phyloP scores from a whole-genome alignment of 2,797 vertebrate genomes.

The Etheostoma perlongum region DNA sequence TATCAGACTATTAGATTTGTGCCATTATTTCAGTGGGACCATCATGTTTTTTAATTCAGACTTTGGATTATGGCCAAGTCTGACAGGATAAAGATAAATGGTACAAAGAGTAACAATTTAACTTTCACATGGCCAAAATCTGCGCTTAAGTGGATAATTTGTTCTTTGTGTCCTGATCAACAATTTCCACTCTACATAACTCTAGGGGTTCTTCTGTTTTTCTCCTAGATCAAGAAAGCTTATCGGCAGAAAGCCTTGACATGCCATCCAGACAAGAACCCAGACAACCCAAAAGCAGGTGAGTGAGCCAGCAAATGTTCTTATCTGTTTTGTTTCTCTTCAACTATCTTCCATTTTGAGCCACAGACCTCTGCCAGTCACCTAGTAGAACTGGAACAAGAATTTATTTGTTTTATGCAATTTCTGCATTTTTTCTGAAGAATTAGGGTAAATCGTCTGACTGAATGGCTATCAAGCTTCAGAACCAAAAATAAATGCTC shows the following conservation, averaged over 20 bases:
- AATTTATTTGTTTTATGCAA: slow-evolving; percentile 8
- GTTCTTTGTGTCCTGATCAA: slow-evolving; percentile 35
- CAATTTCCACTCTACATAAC: slow-evolving; percentile 32
- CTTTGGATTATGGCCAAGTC: slow-evolving; percentile 50
- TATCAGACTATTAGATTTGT: slow-evolving; percentile 49
- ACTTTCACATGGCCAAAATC: slow-evolving; percentile 42
- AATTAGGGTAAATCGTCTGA: slow-evolving; percentile 27
- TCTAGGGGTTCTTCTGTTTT: slow-evolving; percentile 30
- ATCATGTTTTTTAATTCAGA: slow-evolving; percentile 32
- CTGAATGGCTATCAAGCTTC: slow-evolving; percentile 1
- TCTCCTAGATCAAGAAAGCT: slow-evolving; percentile 94
- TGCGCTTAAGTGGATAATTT: slow-evolving; percentile 40
- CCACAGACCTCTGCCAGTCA: neutral
- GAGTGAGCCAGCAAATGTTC: slow-evolving; percentile 37
- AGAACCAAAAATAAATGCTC: slow-evolving; percentile 15
- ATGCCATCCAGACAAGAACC: slow-evolving; percentile 98
- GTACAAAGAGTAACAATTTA: slow-evolving; percentile 40
- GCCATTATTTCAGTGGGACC: slow-evolving; percentile 47
- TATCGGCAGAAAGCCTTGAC: slow-evolving; percentile 94
- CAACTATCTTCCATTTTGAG: neutral
- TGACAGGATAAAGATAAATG: slow-evolving; percentile 53
- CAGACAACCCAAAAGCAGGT: slow-evolving; percentile 96
- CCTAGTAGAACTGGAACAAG: slow-evolving; percentile 1
- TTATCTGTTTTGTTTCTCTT: neutral
- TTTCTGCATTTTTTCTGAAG: slow-evolving; percentile 25